Evolutionary conservation across 2,888 invertebrate genomes (phyloP), one percentile per base, ranked within the genome.

Genomic region (Heteromurus nitidus): DNA sequence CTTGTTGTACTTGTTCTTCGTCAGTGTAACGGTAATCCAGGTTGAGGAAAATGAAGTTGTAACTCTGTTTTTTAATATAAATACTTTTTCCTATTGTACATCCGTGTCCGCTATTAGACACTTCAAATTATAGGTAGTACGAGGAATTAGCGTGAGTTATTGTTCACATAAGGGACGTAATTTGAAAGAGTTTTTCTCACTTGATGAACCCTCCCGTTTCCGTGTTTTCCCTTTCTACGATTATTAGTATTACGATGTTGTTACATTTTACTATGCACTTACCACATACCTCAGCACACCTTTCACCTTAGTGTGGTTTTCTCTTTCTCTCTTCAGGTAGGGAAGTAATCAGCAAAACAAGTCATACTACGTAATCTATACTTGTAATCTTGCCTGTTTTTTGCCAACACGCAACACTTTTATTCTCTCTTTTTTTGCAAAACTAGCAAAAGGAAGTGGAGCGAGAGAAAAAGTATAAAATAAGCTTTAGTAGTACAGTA

Each of bases 311-410:
- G 9, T 55, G 55, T 55, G 26, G 55, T 55, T n/a, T n/a, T n/a
- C n/a, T n/a, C n/a, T n/a, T n/a, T n/a, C n/a, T n/a, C n/a, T n/a
- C n/a, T n/a, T n/a, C n/a, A 55, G 55, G 55, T 2, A 36, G 31
- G 60, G 18, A 30, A 60, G 31, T 30, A 28, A 60, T 60, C 60
- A 60, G 18, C 2, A n/a, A 47, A 55, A n/a, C n/a, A 60, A 60
- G 60, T 60, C 60, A 31, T 60, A 60, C 60, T n/a, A 28, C n/a
- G 31, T 60, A 60, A 60, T 60, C 60, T 60, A 60, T 60, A n/a
- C 31, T 30, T 60, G 60, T 60, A 60, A 60, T 60, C 60, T 60
- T n/a, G n/a, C 26, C 16, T 58, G 20, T 58, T 3, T 20, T 28
- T 28, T 58, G 50, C 26, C 13, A 55, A 55, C 60, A 60, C 31